Percentiles rank a stretch among this genome's conserved stretches.
Evolutionary conservation across 2,888 invertebrate species (phyloP).

Genomic region (Chymomyza fuscimana): DNA sequence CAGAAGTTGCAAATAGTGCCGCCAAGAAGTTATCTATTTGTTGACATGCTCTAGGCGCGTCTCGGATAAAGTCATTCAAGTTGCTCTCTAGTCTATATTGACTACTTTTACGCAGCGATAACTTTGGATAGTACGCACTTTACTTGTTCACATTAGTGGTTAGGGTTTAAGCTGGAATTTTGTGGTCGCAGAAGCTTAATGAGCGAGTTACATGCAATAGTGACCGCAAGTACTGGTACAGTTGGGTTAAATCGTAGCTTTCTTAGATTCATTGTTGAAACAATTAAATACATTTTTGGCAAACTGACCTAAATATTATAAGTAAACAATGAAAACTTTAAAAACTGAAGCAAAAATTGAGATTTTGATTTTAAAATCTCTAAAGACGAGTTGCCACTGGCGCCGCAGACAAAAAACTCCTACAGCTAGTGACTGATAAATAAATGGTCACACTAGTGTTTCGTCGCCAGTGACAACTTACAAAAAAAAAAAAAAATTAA

Average conservation of each 20-base stretch:
- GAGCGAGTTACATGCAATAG: background rate
- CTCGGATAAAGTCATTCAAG: background rate
- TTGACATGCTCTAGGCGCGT: background rate
- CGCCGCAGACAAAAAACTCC: too few relatives aligned
- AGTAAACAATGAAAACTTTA: too few relatives aligned
- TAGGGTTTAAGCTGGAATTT: background rate
- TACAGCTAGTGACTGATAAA: too few relatives aligned
- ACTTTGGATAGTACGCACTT: background rate
- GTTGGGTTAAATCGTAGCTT: background rate
- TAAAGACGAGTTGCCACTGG: too few relatives aligned
- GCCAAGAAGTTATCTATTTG: background rate
- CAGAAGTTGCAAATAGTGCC: constrained; percentile 3
- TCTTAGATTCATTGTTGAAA: background rate
- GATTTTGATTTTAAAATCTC: too few relatives aligned
- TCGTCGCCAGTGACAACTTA: too few relatives aligned
- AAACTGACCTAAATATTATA: background rate
- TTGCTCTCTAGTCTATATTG: background rate
- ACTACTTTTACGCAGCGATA: background rate
- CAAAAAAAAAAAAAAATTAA: too few relatives aligned
- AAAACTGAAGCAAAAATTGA: too few relatives aligned
- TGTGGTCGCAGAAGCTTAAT: background rate
- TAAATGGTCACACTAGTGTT: too few relatives aligned
- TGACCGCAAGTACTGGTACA: background rate
- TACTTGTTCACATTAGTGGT: background rate
- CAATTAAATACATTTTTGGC: background rate